Conservation (phyloP, 2,113 vertebrate species). For the Ptilorrhoa leucosticta region DNA sequence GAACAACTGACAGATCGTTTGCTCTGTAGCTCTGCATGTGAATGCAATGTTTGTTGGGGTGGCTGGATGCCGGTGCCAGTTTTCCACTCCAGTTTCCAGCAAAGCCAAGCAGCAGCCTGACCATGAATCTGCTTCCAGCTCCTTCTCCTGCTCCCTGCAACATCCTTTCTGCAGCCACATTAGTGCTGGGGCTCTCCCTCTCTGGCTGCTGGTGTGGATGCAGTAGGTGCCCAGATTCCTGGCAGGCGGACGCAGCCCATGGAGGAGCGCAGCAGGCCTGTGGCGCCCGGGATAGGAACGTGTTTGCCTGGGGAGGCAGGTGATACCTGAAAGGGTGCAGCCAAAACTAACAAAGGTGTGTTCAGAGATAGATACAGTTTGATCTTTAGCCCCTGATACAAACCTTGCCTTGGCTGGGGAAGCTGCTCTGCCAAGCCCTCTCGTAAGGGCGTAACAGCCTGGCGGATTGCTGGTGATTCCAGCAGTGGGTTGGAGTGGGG, state of each 20-base stretch:
- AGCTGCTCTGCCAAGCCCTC: background rate
- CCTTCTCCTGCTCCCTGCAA: constrained; percentile 2
- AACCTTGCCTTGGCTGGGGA: background rate
- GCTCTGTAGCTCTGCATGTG: background rate
- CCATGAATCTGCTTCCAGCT: background rate
- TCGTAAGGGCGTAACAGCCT: background rate
- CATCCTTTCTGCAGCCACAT: background rate
- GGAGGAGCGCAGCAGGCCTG: background rate
- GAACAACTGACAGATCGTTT: constrained; percentile 28
- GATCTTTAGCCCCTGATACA: constrained; percentile 42
- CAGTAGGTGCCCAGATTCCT: background rate
- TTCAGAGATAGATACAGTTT: constrained; percentile 16
- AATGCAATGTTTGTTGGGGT: constrained; percentile 15
- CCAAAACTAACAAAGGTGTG: constrained; percentile 65
- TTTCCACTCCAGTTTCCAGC: background rate
- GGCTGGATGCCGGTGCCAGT: background rate
- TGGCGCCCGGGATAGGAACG: background rate
- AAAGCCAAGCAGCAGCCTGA: background rate
- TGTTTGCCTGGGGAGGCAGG: constrained; percentile 39
- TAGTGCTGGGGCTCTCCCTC: background rate
- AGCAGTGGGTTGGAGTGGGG: background rate
- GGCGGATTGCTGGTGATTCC: background rate
- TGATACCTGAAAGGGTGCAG: constrained; percentile 49
- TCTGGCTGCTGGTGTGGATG: background rate
- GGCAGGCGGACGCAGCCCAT: background rate